Evolutionary conservation across 2,113 vertebrate genomes (phyloP).

Genomic region (Poecilia latipinna): DNA sequence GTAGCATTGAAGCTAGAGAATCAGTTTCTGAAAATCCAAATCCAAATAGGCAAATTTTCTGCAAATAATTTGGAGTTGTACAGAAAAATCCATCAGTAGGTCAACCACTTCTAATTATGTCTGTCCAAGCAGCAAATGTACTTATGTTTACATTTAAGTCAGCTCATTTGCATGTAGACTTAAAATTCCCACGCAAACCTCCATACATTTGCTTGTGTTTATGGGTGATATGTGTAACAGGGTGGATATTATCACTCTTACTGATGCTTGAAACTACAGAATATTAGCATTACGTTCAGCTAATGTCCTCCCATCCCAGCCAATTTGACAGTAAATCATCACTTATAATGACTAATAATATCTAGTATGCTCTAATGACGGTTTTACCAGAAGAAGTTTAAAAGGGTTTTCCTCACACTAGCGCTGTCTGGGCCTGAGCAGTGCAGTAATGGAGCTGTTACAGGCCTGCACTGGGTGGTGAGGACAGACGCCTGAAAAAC

Average conservation of each 20-base stretch:
- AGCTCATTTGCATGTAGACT: neutral
- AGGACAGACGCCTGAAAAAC: slow-evolving; percentile 16
- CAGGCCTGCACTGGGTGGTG: slow-evolving; percentile 5
- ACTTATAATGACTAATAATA: neutral
- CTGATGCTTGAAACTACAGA: neutral
- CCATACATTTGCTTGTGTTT: neutral
- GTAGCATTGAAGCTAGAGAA: no score
- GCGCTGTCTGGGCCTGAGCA: neutral
- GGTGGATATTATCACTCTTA: neutral
- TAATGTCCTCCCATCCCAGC: neutral
- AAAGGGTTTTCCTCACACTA: neutral
- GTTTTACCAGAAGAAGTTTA: no score
- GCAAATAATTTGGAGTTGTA: no score
- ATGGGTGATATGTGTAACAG: neutral
- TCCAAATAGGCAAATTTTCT: no score
- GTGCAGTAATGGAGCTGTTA: slow-evolving; percentile 17
- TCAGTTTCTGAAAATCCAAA: no score
- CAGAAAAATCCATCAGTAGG: no score
- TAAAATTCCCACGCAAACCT: neutral
- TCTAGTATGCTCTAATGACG: neutral
- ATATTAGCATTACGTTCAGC: neutral
- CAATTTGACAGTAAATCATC: neutral
- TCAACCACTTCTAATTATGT: no score
- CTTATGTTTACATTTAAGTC: no score
- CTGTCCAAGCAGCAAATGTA: no score